These are phyloP conservation scores for Ceratotherium simum DNA, from an alignment of 2,113 vertebrate genomes.

Conservation along the genomic window DNA sequence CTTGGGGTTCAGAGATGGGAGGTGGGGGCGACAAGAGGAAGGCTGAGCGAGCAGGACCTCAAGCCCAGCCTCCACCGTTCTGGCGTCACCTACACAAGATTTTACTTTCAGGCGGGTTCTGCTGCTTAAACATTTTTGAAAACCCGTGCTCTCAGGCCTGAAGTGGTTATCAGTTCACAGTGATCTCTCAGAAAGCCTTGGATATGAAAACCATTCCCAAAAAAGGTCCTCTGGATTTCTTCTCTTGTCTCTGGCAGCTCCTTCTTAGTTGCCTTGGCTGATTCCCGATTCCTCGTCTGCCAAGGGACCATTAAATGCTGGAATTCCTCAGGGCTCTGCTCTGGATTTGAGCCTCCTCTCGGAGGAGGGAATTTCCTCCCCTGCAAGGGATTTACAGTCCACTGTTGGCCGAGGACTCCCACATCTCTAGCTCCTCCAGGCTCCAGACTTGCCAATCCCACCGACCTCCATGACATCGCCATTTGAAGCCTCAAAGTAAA, in stretches of 20 bases:
- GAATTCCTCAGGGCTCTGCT: neutral
- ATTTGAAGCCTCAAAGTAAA: neutral
- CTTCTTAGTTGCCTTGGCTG: neutral
- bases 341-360: neutral
- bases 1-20: neutral
- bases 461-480: neutral
- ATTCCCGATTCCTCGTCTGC: neutral
- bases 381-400: neutral
- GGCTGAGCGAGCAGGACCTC: neutral
- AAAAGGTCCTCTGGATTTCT: neutral
- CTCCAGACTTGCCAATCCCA: neutral
- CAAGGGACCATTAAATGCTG: neutral
- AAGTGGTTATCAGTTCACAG: too few relatives aligned
- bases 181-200: neutral
- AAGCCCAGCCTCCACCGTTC: neutral
- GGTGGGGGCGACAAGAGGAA: neutral
- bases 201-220: accelerated
- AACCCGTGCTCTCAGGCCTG: neutral
- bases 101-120: neutral
- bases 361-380: neutral
- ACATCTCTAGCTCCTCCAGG: neutral
- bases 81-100: neutral
- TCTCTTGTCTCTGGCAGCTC: neutral
- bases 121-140: neutral
- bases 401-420: neutral